Base-by-base conservation (phyloP, 2,888 invertebrate species). In the Malacosoma neustria region DNA sequence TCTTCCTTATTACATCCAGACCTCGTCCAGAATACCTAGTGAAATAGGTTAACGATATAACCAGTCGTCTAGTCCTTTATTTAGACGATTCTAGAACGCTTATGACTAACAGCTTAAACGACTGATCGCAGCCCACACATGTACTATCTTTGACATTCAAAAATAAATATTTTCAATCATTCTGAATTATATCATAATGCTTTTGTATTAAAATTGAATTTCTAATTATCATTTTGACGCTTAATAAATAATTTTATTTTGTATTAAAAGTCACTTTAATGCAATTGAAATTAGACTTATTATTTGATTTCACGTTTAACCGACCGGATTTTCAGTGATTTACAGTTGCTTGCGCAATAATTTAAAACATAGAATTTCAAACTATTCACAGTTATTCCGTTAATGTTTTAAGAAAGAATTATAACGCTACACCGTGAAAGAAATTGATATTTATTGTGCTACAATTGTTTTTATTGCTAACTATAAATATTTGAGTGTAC, bases 101-200 rank as follows among this genome's bases (percentile, higher is more conserved):
- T 57, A 63, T 74, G 77, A 79, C 65, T 74, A 75, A 79, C 68
- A 64, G 54, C 65, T 64, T 72, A 70, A 69, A 72, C 66, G 61
- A 60, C 61, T 61, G 58, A 56, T 56, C 58, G 40, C 67, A 57
- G 47, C 79, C 81, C 74, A 81, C 81, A 62, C 65, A 46, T 29
- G 34, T 34, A 13, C 34, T 32, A 61, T 56, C 60, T 59, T 69
- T 70, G 64, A 69, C 65, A 64, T 62, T 62, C 60, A 54, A 63
- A 61, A 56, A 57, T 53, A 58, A 43, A 36, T 34, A 34, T 33
- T 49, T 37, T 40, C 32, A 22, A 7, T 22, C 22, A 22, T 22
- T 9, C 22, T 22, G 9, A 22, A 22, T 22, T 7, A 22, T 22
- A 4, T 22, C 22, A 7, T 22, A 22, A 7, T 22, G 22, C 22